Evolutionary conservation across 1,140 invertebrate genomes (phyloP), one percentile per base, ranked within the genome.

Genomic region (Sminthurides bifidus): DNA sequence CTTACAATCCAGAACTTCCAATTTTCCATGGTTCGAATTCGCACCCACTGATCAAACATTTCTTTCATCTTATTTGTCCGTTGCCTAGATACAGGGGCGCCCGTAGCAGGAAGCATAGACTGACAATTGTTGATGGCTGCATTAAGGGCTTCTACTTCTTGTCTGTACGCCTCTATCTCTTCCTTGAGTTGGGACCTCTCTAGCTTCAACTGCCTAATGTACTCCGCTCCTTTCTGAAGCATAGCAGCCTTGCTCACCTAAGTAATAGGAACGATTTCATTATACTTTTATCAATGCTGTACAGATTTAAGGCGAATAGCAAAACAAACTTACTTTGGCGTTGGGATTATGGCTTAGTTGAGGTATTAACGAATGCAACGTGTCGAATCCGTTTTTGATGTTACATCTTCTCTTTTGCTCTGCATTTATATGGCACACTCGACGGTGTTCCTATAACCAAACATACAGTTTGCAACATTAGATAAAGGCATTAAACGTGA

Each of bases 1-100:
- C 70, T 73, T 90, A 94, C 91, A 78, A 97, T 91, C 89, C 90
- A 96, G 75, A 94, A 97, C 75, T 94, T 96, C 92, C 92, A 96
- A 74, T 95, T 92, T 68, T 85, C 81, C 66, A 83, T 75, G 17
- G 92, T 95, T 50, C 89, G 75, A 52, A 77, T 79, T 63, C 82
- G 77, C 14, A 97, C 87, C 74, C 95, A 94, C 35, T 88, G 82
- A 58, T 92, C 83, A 74, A 92, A 96, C 81, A 93, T 88, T 74
- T 94, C 89, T 63, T 85, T 87, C 77, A 95, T 88, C 70, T 89
- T 87, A 68, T 83, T 88, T n/a, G 83, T 85, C 63, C 86, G 79
- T 64, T 90, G 83, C 61, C 85, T 78, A 29, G 89, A 89, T 52
- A 97, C 83, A 24, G 92, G 92, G 23, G 89, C 92, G 56, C 92